A percentile compares a stretch with the other conserved stretches of the same genome.
Evolutionary conservation across 2,797 vertebrate genomes (phyloP).

Genomic region (Cephalopachus bancanus): DNA sequence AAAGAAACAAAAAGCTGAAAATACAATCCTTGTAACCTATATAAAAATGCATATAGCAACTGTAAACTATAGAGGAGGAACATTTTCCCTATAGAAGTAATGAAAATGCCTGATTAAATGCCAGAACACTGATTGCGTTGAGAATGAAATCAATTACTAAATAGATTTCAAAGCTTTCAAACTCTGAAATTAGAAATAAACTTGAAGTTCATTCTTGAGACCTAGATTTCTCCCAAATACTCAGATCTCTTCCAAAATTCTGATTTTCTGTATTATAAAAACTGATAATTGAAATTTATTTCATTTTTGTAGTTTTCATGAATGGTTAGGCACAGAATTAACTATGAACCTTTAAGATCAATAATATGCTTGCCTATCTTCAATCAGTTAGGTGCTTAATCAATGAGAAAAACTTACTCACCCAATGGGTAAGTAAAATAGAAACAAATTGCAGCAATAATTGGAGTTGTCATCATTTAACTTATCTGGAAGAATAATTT

Average conservation of each 20-base stretch:
- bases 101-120: conserved; percentile 38
- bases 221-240: background rate
- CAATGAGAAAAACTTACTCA: conserved; percentile 58
- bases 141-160: conserved; percentile 41
- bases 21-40: background rate
- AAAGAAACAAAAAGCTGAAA: conserved; percentile 48
- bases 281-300: background rate
- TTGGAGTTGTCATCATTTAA: conserved; percentile 50
- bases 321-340: conserved; percentile 55
- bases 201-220: conserved; percentile 36
- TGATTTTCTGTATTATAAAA: conserved; percentile 3
- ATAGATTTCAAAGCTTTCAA: conserved; percentile 21
- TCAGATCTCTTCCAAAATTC: background rate
- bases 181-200: conserved; percentile 36
- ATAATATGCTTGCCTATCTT: conserved; percentile 45
- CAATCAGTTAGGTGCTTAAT: conserved; percentile 23
- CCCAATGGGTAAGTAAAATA: background rate
- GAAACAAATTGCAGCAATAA: conserved; percentile 68
- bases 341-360: conserved; percentile 51
- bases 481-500: conserved; percentile 39
- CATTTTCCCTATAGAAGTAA: background rate
- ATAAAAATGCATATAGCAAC: background rate
- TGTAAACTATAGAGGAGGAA: background rate
- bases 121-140: background rate
- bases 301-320: conserved; percentile 49